Conservation (phyloP, 2,888 invertebrate species). For the Melanostoma mellinum region DNA sequence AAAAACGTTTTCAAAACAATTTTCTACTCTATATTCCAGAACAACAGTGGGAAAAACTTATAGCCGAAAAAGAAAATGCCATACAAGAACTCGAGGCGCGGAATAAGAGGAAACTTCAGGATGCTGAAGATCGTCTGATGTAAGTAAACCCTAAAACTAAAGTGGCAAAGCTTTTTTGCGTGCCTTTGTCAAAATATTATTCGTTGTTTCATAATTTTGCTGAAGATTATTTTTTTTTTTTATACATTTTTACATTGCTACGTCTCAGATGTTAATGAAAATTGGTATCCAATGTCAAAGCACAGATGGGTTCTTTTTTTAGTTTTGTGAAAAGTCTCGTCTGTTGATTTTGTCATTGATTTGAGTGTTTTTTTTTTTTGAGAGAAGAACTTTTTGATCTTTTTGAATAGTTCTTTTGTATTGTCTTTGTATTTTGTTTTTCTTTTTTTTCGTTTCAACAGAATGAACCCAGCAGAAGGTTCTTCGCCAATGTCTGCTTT, state of each 20-base stretch:
- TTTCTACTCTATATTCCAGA: conserved; percentile 77
- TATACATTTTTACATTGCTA: conserved; percentile 29
- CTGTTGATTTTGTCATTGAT: conserved; percentile 9
- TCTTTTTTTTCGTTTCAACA: conserved; percentile 72
- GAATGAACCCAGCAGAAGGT: conserved; percentile 75
- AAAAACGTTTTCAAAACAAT: no score
- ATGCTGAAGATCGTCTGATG: conserved; percentile 82
- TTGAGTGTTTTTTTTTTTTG: background rate
- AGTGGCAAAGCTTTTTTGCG: conserved; percentile 53
- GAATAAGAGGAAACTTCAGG: conserved; percentile 82
- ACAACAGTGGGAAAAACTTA: conserved; percentile 83
- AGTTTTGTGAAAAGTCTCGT: conserved; percentile 13
- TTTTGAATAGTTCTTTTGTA: conserved; percentile 45
- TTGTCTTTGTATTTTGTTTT: conserved; percentile 44
- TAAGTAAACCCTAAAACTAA: conserved; percentile 75
- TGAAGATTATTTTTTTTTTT: background rate
- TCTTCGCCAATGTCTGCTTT: conserved; percentile 75
- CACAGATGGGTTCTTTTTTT: conserved; percentile 35
- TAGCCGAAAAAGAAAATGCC: conserved; percentile 84
- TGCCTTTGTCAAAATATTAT: conserved; percentile 35
- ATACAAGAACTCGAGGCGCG: conserved; percentile 83
- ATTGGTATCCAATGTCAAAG: conserved; percentile 1
- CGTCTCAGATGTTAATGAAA: conserved; percentile 2
- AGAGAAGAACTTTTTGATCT: conserved; percentile 11
- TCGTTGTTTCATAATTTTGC: conserved; percentile 1